A percentile compares a stretch with the other conserved stretches of the same genome.
These are phyloP conservation scores for Eidolon helvum DNA, from an alignment of 2,113 vertebrate species.

Conservation along the genomic window DNA sequence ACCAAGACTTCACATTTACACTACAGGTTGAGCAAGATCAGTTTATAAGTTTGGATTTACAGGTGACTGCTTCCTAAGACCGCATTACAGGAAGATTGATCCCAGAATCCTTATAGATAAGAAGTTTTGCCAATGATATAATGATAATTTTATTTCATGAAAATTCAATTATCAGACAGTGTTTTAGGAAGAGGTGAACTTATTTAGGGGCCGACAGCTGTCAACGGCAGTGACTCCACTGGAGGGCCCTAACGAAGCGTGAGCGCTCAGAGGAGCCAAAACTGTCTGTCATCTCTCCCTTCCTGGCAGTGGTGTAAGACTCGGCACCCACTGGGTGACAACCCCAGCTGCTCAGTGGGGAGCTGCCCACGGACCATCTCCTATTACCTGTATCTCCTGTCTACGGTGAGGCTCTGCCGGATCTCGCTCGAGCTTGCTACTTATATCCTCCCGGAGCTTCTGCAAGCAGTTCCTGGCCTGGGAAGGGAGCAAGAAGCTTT, in stretches of 20 bases:
- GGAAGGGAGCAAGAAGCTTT: conserved; percentile 67
- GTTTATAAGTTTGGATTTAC: background rate
- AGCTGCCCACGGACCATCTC: background rate
- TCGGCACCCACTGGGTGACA: background rate
- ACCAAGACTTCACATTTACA: background rate
- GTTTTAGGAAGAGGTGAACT: background rate
- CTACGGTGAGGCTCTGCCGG: conserved; percentile 35
- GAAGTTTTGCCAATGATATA: background rate
- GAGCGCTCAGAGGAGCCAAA: background rate
- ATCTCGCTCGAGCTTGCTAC: conserved; percentile 78
- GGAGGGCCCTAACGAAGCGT: background rate
- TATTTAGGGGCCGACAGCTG: background rate
- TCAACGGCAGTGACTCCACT: background rate
- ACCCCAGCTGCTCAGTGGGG: background rate
- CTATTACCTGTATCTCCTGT: conserved; percentile 68
- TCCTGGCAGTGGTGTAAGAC: background rate
- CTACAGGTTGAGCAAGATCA: background rate
- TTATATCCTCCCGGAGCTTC: conserved; percentile 83
- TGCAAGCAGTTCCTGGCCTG: conserved; percentile 83
- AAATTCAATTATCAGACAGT: background rate
- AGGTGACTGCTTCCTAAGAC: background rate
- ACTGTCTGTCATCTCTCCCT: background rate
- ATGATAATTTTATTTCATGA: background rate
- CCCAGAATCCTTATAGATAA: background rate
- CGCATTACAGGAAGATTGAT: background rate